Conservation (phyloP, 2,113 vertebrate genomes). For the Nyctereutes procyonoides region DNA sequence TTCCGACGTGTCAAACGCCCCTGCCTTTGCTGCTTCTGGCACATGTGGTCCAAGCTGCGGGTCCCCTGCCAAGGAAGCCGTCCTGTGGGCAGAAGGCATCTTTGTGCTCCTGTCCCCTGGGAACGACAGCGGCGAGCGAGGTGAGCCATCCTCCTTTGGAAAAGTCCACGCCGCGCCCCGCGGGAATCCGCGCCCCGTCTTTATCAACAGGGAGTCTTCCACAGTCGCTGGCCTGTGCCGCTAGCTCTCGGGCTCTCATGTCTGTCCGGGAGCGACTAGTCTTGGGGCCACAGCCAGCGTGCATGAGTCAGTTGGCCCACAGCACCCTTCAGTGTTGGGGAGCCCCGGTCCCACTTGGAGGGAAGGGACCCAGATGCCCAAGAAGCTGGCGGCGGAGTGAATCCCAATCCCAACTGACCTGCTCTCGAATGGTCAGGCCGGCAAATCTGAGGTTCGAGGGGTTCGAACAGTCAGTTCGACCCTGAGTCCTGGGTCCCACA, state of each 20-base stretch:
- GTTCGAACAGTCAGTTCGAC: too few relatives aligned
- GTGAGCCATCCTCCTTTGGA: not conserved
- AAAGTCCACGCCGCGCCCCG: fast-evolving
- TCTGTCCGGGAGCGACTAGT: fast-evolving
- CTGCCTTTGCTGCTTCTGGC: not conserved
- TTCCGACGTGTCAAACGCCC: not conserved
- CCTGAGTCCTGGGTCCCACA: fast-evolving
- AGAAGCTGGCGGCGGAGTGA: not conserved
- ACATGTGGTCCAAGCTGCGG: fast-evolving
- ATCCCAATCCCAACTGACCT: not conserved
- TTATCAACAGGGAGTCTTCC: not conserved
- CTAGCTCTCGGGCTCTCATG: not conserved
- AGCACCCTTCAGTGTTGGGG: not conserved
- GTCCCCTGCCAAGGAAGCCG: not conserved
- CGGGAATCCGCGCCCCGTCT: fast-evolving
- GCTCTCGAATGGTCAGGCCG: fast-evolving
- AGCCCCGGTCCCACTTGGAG: not conserved
- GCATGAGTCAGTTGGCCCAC: not conserved
- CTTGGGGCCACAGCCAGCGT: not conserved
- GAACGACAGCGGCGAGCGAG: fast-evolving
- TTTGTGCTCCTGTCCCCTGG: not conserved
- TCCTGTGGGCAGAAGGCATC: not conserved
- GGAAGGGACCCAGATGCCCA: too few relatives aligned
- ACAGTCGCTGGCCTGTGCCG: fast-evolving
- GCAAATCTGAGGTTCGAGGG: fast-evolving